Conservation (phyloP, 2,797 vertebrate species). For the Hirundo rustica region DNA sequence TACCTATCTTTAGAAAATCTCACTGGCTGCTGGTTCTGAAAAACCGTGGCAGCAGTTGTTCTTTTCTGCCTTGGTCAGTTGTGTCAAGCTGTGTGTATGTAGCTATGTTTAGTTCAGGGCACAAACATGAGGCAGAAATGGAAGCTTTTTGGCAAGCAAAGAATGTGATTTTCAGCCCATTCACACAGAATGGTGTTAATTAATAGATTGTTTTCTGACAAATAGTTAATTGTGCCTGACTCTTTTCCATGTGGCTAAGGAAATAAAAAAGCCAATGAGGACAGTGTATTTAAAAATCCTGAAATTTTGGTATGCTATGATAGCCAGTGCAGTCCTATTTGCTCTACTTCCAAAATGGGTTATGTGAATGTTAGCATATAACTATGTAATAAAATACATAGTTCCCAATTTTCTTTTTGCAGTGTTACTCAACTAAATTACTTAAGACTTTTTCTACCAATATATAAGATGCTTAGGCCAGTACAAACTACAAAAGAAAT, state of each 20-base stretch:
- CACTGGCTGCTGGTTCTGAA: neutral
- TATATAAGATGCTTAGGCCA: neutral
- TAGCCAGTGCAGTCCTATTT: neutral
- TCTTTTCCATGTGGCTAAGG: slow-evolving; percentile 14
- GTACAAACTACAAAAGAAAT: neutral
- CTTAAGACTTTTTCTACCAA: neutral
- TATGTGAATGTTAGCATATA: neutral
- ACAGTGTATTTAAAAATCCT: neutral
- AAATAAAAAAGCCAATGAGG: neutral
- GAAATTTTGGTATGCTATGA: neutral
- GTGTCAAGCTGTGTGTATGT: neutral
- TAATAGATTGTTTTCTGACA: slow-evolving; percentile 49
- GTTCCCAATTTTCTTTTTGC: neutral
- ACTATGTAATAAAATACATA: neutral
- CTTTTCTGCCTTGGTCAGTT: slow-evolving; percentile 41
- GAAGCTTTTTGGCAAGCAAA: slow-evolving; percentile 33
- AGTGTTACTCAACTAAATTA: neutral
- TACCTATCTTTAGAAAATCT: slow-evolving; percentile 33
- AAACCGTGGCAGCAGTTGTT: neutral
- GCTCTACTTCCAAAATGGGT: neutral
- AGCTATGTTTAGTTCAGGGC: slow-evolving; percentile 44
- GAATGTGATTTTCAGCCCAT: neutral
- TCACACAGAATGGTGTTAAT: slow-evolving; percentile 42
- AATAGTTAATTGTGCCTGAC: slow-evolving; percentile 50
- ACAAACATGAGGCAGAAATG: slow-evolving; percentile 33